Conservation (phyloP, 2,113 vertebrate genomes). For the Podiceps cristatus region DNA sequence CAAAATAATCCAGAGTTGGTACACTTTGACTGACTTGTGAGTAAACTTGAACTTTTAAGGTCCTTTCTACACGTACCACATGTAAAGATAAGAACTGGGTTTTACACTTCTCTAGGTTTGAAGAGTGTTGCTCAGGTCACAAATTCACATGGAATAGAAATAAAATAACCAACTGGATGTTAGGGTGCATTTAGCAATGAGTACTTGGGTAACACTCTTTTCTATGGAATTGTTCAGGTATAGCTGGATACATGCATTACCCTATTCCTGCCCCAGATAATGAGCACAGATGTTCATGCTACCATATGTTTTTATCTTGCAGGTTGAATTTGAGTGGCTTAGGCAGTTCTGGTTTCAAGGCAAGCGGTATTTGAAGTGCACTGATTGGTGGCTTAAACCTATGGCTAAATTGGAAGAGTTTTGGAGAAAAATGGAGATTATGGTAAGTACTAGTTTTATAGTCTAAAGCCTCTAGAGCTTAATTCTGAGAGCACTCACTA, state of each 20-base stretch:
- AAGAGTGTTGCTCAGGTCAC: not conserved
- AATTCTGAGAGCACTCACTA: not conserved
- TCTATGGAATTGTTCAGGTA: not conserved
- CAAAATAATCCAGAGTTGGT: not conserved
- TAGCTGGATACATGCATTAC: not conserved
- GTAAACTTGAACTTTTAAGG: not conserved
- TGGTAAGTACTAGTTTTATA: slow-evolving; percentile 81
- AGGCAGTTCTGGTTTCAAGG: slow-evolving; percentile 99
- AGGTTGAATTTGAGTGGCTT: slow-evolving; percentile 98
- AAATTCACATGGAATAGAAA: not conserved
- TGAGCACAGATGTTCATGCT: not conserved
- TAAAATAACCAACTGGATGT: not conserved
- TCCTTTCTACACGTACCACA: not conserved
- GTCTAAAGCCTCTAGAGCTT: not conserved
- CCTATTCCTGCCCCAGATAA: not conserved
- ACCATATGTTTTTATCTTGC: not conserved
- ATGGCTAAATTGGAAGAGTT: slow-evolving; percentile 89
- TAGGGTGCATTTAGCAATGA: not conserved
- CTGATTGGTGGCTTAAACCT: slow-evolving; percentile 92
- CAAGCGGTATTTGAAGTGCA: slow-evolving; percentile 87
- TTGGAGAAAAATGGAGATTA: slow-evolving; percentile 92
- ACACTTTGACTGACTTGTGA: not conserved
- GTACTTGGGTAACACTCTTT: not conserved
- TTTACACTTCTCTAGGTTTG: not conserved
- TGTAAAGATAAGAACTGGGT: not conserved